These are phyloP conservation scores for Dolichallabes microphthalmus DNA, from an alignment of 2,113 vertebrate species.

Conservation along the genomic window DNA sequence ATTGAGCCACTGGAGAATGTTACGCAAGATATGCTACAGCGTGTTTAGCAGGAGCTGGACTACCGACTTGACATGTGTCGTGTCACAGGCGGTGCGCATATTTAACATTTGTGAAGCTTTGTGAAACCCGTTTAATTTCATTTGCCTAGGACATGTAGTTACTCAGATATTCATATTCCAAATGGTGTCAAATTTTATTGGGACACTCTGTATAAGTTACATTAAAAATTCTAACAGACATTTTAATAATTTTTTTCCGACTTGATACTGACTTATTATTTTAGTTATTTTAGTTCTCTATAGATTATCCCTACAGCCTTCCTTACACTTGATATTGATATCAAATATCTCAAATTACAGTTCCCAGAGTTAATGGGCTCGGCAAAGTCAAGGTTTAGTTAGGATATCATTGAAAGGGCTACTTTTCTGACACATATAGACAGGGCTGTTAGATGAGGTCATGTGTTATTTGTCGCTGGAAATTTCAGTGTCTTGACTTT, in stretches of 20 bases:
- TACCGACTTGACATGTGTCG: too few relatives aligned
- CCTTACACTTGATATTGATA: not conserved
- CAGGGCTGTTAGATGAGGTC: not conserved
- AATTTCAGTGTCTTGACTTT: constrained; percentile 31
- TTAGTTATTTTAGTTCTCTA: not conserved
- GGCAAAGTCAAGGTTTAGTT: not conserved
- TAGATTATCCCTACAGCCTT: not conserved
- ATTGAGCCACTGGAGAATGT: too few relatives aligned
- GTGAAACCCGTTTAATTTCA: too few relatives aligned
- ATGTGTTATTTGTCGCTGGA: not conserved
- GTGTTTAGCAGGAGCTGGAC: too few relatives aligned
- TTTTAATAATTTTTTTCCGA: not conserved
- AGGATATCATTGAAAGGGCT: not conserved
- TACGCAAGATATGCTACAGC: too few relatives aligned
- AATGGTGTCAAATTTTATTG: too few relatives aligned
- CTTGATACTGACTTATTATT: not conserved
- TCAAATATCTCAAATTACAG: not conserved
- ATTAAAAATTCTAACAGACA: not conserved
- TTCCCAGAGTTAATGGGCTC: not conserved
- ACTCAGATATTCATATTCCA: too few relatives aligned
- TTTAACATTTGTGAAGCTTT: too few relatives aligned
- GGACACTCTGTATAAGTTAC: too few relatives aligned
- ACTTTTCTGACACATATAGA: not conserved
- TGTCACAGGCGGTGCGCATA: too few relatives aligned
- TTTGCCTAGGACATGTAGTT: too few relatives aligned